Percentiles rank a stretch among this genome's conserved stretches.
Conservation (phyloP, 2,113 vertebrate genomes). For the Phalacrocorax pelagicus region DNA sequence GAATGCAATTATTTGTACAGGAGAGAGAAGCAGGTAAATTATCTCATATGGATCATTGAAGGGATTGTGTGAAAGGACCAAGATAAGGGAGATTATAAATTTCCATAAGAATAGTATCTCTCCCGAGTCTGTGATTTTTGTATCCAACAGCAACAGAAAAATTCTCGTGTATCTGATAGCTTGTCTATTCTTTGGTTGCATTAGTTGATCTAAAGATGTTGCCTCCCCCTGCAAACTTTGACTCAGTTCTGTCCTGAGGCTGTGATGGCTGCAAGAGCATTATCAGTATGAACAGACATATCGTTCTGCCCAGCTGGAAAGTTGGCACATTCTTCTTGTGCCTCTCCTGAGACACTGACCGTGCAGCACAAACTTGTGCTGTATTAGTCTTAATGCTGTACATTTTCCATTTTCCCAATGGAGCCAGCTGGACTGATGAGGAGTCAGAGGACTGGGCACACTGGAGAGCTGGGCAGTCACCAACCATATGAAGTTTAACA, state of each 20-base stretch:
- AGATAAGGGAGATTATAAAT: background rate
- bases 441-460: background rate
- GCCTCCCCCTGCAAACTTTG: background rate
- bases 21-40: background rate
- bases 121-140: background rate
- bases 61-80: background rate
- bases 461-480: too few relatives aligned
- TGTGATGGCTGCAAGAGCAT: background rate
- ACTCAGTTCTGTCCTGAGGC: background rate
- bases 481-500: too few relatives aligned
- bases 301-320: background rate
- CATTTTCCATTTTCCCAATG: accelerated
- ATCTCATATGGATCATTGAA: background rate
- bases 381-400: accelerated
- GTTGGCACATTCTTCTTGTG: accelerated
- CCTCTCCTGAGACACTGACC: background rate
- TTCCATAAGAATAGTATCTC: background rate
- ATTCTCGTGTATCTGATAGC: background rate
- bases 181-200: background rate
- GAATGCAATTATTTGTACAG: background rate
- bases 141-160: background rate
- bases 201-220: background rate
- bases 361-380: accelerated
- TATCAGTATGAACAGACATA: background rate
- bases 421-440: background rate